Base-by-base conservation (phyloP, 2,113 vertebrate genomes). In the Bubo bubo region DNA sequence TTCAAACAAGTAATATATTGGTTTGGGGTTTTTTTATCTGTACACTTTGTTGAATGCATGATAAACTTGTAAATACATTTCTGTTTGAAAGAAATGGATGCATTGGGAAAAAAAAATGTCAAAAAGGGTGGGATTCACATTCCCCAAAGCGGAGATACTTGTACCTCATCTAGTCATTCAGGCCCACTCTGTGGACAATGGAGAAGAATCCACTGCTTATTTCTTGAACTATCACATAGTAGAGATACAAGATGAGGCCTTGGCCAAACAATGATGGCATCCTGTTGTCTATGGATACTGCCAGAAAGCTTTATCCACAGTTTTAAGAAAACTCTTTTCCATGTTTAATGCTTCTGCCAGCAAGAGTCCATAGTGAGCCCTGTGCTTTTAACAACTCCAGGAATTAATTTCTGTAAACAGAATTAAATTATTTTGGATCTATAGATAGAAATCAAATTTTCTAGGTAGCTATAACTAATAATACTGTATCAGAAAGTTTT, bases 291-390 rank as follows among this genome's bases (percentile, higher is more conserved):
- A 32, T 3, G 3, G 58, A 23, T 60, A 16, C 21, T 53, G 26
- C 26, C 37, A 76, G 43, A 71, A 12, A n/a, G 8, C 6, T 79
- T 37, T 4, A 1, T 45, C 23, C 23, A 47, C 4, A 45, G 47
- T 32, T 74, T 88, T 50, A 70, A 86, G n/a, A 91, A 68, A 84
- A 63, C 47, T 41, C 37, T 91, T 88, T 81, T 43, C 23, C 19
- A 10, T 35, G 19, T 77, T 91, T 59, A 77, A 53, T 50, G 20
- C 7, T 81, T 62, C 91, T 81, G 47, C 28, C 50, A 75, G 24
- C 8, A 90, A 49, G 7, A 67, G 18, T 20, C 28, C 2, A 0
- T 23, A 76, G 32, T 0, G 0, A 79, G 27, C 16, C 28, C 15
- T 20, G 4, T 21, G 45, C 37, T 93, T 89, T 74, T 50, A 91